Evolutionary conservation across 2,888 invertebrate species (phyloP), one percentile per base, ranked within the genome.

Genomic region (Atethmia centrago): DNA sequence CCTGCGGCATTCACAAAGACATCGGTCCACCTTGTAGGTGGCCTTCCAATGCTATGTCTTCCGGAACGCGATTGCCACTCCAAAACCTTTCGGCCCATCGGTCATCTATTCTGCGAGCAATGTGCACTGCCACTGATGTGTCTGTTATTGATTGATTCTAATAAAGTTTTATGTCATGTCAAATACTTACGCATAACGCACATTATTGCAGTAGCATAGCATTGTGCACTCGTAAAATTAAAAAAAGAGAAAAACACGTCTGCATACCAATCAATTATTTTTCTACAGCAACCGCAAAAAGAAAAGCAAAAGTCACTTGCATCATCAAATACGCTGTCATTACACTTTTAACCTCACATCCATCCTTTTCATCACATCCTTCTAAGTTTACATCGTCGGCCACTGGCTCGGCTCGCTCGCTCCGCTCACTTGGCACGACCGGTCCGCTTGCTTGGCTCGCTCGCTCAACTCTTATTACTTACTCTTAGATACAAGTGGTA

Each of bases 401-500:
- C 49, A 31, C n/a, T 51, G 51, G 16, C 1, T 49, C 14, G 10
- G 3, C 2, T 47, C 45, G 28, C 28, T 55, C 19, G 12, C 19
- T 64, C 55, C n/a, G 19, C 63, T 53, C 1, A 31, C 53, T 53
- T 53, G n/a, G 10, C 2, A n/a, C 7, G n/a, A 3, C 31, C 31
- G 51, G 9, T 56, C 12, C 3, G 4, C 42, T 25, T 10, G 55
- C 8, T 68, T 12, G 0, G 3, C 16, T 36, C 2, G 2, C 40
- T 3, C 89, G 88, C 90, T 87, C 0, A 2, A 19, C 40, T 68
- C 87, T 86, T 62, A 25, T 86, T 21, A 64, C 87, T 92, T 90
- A 76, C 45, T 82, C 87, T 88, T 86, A 79, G 71, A 73, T 53
- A 74, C 74, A 86, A 89, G 88, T 87, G 89, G 92, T 92, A 93